Base-by-base conservation (phyloP, 2,888 invertebrate genomes). In the Eupithecia centaureata region DNA sequence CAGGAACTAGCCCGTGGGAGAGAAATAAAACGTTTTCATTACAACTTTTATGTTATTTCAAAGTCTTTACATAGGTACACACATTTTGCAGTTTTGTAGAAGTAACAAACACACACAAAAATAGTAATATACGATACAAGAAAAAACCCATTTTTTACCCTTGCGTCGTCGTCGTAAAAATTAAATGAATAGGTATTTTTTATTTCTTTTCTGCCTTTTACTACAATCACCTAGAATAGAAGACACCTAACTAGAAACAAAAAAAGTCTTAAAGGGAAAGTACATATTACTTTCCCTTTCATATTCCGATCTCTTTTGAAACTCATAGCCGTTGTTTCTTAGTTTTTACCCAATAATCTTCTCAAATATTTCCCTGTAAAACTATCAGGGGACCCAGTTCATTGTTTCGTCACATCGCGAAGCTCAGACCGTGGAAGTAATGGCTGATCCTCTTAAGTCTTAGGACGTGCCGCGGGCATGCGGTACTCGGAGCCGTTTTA, bases 371-470 rank as follows among this genome's bases (percentile, higher is more conserved):
- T 22, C 22, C 18, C 22, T 42, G 2, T 52, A 52, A 52, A 52
- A 52, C 52, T 52, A 52, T 15, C 52, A 52, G 27, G 52, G 52
- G 52, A 15, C 15, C 15, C 35, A 54, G 68, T 69, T 67, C 61
- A 74, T 75, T 74, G 71, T 75, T 61, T 67, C 72, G 72, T 75
- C 72, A 76, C 69, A 76, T 73, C 68, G 73, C 72, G 62, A 67
- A 65, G 67, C 72, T 64, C 71, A 71, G 66, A 70, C 72, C 69
- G 58, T 70, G 77, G 76, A 79, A 77, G 74, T 77, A 79, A 79
- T 76, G 74, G 70, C 73, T 80, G 78, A 79, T 80, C 79, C 79
- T 75, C 76, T 78, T 79, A 77, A 76, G 65, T 73, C 52, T 27
- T 69, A 73, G 65, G 75, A 80, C 80, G 77, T 79, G 80, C 77